Evolutionary conservation across 2,113 vertebrate species (phyloP), one percentile per base, ranked within the genome.

Genomic region (Arenaria interpres): DNA sequence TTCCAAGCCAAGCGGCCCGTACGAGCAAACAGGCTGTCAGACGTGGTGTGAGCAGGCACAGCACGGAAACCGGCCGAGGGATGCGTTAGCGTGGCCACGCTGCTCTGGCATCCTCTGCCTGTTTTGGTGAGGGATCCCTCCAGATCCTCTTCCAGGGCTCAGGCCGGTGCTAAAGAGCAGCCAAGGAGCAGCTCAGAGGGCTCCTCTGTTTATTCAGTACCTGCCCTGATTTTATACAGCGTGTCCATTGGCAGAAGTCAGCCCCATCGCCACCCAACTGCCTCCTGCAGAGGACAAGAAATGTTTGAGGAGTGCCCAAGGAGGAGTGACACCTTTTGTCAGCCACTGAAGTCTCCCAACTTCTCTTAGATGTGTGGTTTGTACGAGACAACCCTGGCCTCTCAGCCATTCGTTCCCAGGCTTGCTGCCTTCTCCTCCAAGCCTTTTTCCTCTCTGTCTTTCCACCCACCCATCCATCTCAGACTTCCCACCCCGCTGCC

Each of bases 281-380:
- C 28, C 4, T 50, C 10, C 68, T 0, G 1, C 14, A 63, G 50
- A 43, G 48, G 35, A 83, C 30, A 66, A 75, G 24, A 56, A 72
- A 63, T 8, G 3, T 48, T 78, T 63, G n/a, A 74, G 25, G 17
- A 64, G 4, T 4, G 16, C 24, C n/a, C 2, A 54, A 54, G 53
- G 16, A 54, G 53, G 1, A 73, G 30, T 0, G 0, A 66, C 5
- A 3, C 9, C 21, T 74, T 64, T 60, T 30, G 3, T 35, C 30
- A 81, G 75, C 27, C 37, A n/a, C 69, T 60, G 35, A 75, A 85
- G 12, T 23, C 7, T 72, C 56, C 7, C 54, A 48, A 1, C 17
- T 53, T 82, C 53, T 67, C 18, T 74, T 23, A 54, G 11, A 21
- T 2, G 1, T 17, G 28, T 30, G 6, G 7, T 35, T 51, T 64